Conservation (phyloP, 2,113 vertebrate species). For the Bathybates hornii region DNA sequence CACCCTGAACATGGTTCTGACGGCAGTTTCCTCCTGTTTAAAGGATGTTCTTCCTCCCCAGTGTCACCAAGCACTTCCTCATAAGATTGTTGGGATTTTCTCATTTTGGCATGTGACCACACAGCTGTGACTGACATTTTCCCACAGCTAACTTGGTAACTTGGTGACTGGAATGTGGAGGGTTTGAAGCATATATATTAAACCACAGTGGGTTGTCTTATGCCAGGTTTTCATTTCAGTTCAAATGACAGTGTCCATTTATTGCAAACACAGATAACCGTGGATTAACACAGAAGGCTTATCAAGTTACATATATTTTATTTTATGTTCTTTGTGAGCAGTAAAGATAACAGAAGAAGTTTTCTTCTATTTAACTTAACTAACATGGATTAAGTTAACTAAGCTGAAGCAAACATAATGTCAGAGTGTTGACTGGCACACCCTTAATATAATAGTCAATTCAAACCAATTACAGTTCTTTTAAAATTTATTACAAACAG, state of each 20-base stretch:
- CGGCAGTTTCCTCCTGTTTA: neutral
- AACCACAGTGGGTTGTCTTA: neutral
- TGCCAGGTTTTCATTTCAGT: neutral
- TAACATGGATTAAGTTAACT: neutral
- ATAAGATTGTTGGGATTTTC: neutral
- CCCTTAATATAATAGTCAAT: neutral
- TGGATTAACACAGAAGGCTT: neutral
- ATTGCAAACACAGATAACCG: neutral
- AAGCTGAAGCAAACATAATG: neutral
- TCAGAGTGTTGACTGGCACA: neutral
- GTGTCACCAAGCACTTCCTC: neutral
- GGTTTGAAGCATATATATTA: neutral
- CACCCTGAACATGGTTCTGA: neutral
- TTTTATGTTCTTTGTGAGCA: neutral
- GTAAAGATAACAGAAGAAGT: neutral
- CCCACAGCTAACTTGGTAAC: neutral
- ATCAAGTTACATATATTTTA: neutral
- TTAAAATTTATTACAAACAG: neutral
- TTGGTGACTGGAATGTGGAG: neutral
- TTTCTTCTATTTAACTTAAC: neutral
- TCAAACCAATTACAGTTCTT: neutral
- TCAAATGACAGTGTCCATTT: neutral
- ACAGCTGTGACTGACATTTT: neutral
- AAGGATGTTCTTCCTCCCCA: neutral
- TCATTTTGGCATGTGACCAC: neutral